phyloP scores from a whole-genome alignment of 2,113 vertebrate genomes.

The Anhinga anhinga region DNA sequence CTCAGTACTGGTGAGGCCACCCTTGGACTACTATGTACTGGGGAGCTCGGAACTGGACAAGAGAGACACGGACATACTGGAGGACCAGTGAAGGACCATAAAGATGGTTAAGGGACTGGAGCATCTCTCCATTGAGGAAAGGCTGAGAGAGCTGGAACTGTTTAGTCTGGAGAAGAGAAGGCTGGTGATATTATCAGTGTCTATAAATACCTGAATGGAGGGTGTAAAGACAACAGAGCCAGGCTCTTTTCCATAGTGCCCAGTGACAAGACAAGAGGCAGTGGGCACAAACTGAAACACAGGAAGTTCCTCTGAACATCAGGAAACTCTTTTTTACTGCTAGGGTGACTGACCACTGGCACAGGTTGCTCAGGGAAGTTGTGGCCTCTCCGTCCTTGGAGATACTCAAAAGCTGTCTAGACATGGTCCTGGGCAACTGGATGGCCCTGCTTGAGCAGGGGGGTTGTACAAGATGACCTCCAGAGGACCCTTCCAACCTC shows the following conservation, averaged over 20 bases:
- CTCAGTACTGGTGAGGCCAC: background rate
- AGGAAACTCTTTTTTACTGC: background rate
- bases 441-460: background rate
- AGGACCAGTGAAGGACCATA: background rate
- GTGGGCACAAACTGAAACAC: background rate
- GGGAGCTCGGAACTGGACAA: too few relatives aligned
- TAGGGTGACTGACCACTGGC: background rate
- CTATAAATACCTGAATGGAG: background rate
- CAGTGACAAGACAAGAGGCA: background rate
- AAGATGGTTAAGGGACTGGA: background rate
- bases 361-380: background rate
- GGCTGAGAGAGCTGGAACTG: background rate
- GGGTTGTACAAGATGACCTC: background rate
- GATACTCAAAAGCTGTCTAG: background rate
- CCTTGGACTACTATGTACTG: background rate
- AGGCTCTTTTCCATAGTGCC: background rate
- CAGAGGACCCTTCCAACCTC: background rate
- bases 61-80: background rate
- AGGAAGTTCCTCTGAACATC: background rate
- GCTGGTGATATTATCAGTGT: too few relatives aligned
- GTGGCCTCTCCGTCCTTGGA: background rate
- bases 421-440: background rate
- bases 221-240: rapidly evolving
- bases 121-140: background rate
- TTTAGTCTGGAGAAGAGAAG: background rate